phyloP scores from a whole-genome alignment of 2,797 vertebrate genomes.

The Enteromius argenteus region DNA sequence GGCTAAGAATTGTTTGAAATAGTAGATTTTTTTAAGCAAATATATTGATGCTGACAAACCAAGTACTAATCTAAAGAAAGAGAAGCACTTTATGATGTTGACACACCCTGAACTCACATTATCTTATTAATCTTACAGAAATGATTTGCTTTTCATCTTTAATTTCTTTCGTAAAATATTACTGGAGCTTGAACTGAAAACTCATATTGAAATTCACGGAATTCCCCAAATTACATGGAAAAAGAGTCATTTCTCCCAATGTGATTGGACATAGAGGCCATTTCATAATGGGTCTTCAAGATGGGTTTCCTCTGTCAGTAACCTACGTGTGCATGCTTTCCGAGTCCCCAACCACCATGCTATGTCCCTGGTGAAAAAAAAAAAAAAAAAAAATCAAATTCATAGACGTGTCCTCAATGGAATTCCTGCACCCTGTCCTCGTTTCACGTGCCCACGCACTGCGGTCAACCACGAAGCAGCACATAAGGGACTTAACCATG shows the following conservation, averaged over 20 bases:
- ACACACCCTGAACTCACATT: constrained; percentile 18
- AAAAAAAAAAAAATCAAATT: background rate
- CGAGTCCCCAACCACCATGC: constrained; percentile 16
- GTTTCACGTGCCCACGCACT: constrained; percentile 6
- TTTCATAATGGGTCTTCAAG: constrained; percentile 28
- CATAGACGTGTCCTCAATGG: constrained; percentile 10
- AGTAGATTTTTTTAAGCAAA: background rate
- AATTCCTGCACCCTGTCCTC: constrained; percentile 31
- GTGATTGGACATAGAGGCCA: constrained; percentile 45
- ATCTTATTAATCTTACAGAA: constrained; percentile 37
- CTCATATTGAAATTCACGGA: constrained; percentile 41
- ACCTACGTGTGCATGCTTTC: constrained; percentile 41
- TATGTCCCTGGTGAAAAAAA: constrained; percentile 17
- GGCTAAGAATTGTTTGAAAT: background rate
- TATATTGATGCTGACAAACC: background rate
- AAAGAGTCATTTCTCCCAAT: constrained; percentile 32
- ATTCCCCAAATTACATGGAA: constrained; percentile 45
- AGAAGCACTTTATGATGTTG: constrained; percentile 37
- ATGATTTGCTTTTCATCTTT: constrained; percentile 46
- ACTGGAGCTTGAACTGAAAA: constrained; percentile 72
- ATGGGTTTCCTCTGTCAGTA: constrained; percentile 38
- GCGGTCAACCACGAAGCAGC: constrained; percentile 46
- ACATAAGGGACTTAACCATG: constrained; percentile 50
- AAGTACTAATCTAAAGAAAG: constrained; percentile 35
- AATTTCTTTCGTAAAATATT: constrained; percentile 44